A percentile compares a stretch with the other conserved stretches of the same genome.
Conservation (phyloP, 2,113 vertebrate genomes). For the Shinisaurus crocodilurus region DNA sequence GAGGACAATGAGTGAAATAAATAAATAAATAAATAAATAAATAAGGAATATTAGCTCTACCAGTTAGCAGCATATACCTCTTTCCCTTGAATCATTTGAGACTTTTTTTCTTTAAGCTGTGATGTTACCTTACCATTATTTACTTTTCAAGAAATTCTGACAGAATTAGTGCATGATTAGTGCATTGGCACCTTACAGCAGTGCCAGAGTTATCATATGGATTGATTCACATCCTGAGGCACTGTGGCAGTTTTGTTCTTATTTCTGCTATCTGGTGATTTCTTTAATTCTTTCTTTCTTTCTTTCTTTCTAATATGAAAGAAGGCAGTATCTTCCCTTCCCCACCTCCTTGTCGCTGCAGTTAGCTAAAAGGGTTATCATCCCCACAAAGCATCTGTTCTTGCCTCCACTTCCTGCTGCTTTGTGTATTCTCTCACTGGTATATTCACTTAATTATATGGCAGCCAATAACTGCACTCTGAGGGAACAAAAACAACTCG, state of each 20-base stretch:
- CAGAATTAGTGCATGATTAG: not conserved
- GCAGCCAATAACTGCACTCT: constrained; percentile 49
- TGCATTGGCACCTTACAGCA: constrained; percentile 36
- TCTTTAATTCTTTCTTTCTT: constrained; percentile 44
- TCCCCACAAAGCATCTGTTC: constrained; percentile 20
- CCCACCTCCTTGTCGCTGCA: not conserved
- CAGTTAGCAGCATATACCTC: not conserved
- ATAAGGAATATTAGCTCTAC: not conserved
- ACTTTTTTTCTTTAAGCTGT: not conserved
- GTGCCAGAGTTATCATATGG: not conserved
- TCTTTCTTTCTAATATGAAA: not conserved
- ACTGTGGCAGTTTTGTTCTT: constrained; percentile 17
- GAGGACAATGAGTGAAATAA: too few species aligned
- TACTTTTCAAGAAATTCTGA: not conserved
- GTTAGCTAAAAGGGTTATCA: constrained; percentile 30
- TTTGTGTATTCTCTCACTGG: constrained; percentile 53
- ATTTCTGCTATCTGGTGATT: constrained; percentile 31
- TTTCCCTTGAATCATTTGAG: constrained; percentile 7
- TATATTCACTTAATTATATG: constrained; percentile 56
- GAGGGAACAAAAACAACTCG: constrained; percentile 59
- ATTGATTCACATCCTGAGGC: constrained; percentile 34
- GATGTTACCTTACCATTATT: constrained; percentile 19
- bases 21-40: too few species aligned
- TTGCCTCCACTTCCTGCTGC: constrained; percentile 37
- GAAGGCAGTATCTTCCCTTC: constrained; percentile 26